Percentiles rank a stretch among this genome's conserved stretches.
phyloP scores from a whole-genome alignment of 1,140 invertebrate genomes.

The Calycopis cecrops region DNA sequence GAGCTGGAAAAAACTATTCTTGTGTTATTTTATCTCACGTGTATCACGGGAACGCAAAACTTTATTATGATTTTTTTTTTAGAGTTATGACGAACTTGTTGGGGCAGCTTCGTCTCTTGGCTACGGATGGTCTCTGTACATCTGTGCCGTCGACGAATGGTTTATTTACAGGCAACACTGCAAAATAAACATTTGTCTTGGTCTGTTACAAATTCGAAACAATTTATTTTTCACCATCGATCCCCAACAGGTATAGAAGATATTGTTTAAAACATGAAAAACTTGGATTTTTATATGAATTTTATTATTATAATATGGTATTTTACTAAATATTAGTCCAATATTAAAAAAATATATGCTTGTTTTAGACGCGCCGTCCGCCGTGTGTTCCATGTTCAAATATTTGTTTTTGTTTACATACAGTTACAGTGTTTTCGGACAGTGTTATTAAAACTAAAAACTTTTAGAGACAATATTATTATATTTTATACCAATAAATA shows the following conservation, averaged over 20 bases:
- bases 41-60: too few species aligned
- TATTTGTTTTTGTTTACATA: conserved; percentile 16
- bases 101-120: conserved; percentile 26
- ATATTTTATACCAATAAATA: too few species aligned
- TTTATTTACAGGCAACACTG: conserved; percentile 5
- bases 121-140: not conserved
- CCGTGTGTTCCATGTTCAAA: conserved; percentile 33
- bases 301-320: conserved; percentile 74
- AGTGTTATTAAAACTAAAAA: not conserved
- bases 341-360: conserved; percentile 66
- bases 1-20: too few species aligned
- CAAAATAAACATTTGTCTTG: conserved; percentile 7
- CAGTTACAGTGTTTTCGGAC: conserved; percentile 16
- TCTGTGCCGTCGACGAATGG: not conserved
- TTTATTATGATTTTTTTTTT: too few species aligned
- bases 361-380: conserved; percentile 61
- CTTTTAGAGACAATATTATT: too few species aligned
- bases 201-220: conserved; percentile 10
- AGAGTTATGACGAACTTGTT: conserved; percentile 48
- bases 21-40: too few species aligned
- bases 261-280: conserved; percentile 68
- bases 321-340: conserved; percentile 74
- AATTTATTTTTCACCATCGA: conserved; percentile 16
- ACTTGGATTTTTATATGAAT: conserved; percentile 74
- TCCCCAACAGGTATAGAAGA: conserved; percentile 42